A percentile compares a stretch with the other conserved stretches of the same genome.
These are phyloP conservation scores for Neogobius melanostomus DNA, from an alignment of 2,113 vertebrate genomes.

Conservation along the genomic window DNA sequence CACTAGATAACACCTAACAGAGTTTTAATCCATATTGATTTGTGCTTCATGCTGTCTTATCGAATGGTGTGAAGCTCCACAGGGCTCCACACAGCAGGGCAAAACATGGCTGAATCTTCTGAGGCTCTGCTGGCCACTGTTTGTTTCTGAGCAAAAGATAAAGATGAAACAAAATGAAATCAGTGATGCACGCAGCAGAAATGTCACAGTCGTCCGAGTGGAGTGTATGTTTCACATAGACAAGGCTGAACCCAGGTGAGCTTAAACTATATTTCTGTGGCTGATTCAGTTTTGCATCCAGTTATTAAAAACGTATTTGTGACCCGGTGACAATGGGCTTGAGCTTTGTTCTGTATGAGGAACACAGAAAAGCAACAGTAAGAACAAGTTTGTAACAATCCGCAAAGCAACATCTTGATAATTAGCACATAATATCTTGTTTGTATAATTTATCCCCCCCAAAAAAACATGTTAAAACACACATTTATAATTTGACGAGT, in stretches of 20 bases:
- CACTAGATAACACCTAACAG: slow-evolving; percentile 48
- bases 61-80: slow-evolving; percentile 53
- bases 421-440: slow-evolving; percentile 7
- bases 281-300: not conserved
- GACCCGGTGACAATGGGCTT: not conserved
- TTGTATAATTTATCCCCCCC: not conserved
- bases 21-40: slow-evolving; percentile 74
- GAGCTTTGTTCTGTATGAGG: not conserved
- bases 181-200: slow-evolving; percentile 14
- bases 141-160: slow-evolving; percentile 41
- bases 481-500: not conserved
- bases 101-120: slow-evolving; percentile 37
- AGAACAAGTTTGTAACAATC: not conserved
- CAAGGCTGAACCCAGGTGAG: not conserved
- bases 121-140: slow-evolving; percentile 41
- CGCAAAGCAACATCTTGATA: not conserved
- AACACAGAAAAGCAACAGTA: slow-evolving; percentile 15
- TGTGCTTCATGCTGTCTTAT: slow-evolving; percentile 60
- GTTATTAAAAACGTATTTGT: not conserved
- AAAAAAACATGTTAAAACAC: slow-evolving; percentile 4
- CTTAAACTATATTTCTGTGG: not conserved
- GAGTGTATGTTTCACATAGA: not conserved
- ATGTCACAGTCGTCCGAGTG: slow-evolving; percentile 1
- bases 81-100: slow-evolving; percentile 48
- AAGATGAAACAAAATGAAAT: slow-evolving; percentile 14